A percentile compares a stretch with the other conserved stretches of the same genome.
These are phyloP conservation scores for Apteryx mantelli DNA, from an alignment of 2,113 vertebrate species.

Conservation along the genomic window DNA sequence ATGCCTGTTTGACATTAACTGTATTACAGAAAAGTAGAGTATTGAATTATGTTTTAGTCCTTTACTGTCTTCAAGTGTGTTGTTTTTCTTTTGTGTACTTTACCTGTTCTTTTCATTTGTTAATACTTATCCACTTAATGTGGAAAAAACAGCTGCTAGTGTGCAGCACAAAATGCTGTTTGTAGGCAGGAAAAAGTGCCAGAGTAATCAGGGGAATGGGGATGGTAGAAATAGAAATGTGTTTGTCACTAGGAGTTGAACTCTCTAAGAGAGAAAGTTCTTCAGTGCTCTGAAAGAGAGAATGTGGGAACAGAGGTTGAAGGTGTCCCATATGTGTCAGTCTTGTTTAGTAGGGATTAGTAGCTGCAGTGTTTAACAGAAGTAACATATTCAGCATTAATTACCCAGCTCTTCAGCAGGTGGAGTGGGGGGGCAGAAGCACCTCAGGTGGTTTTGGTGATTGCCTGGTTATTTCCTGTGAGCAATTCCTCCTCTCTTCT, in stretches of 20 bases:
- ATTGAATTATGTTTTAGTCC: not conserved
- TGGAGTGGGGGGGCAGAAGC: not conserved
- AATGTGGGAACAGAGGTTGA: not conserved
- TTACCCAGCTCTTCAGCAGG: not conserved
- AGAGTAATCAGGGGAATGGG: not conserved
- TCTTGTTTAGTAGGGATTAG: not conserved
- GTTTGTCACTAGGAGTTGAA: not conserved
- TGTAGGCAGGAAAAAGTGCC: not conserved
- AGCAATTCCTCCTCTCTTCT: not conserved
- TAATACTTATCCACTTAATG: not conserved
- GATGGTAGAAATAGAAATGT: not conserved
- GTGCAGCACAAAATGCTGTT: not conserved
- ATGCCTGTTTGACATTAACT: not conserved
- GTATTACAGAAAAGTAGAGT: not conserved
- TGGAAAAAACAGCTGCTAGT: not conserved
- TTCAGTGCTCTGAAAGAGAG: not conserved
- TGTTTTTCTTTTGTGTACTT: not conserved
- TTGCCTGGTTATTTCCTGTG: not conserved
- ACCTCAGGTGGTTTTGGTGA: not conserved
- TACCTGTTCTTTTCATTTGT: not conserved
- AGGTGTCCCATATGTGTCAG: not conserved
- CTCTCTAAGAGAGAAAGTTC: not conserved
- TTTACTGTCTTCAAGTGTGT: not conserved
- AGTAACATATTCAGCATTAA: not conserved
- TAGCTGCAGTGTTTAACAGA: not conserved